Evolutionary conservation across 2,888 invertebrate genomes (phyloP).

Genomic region (Polydesmus complanatus): DNA sequence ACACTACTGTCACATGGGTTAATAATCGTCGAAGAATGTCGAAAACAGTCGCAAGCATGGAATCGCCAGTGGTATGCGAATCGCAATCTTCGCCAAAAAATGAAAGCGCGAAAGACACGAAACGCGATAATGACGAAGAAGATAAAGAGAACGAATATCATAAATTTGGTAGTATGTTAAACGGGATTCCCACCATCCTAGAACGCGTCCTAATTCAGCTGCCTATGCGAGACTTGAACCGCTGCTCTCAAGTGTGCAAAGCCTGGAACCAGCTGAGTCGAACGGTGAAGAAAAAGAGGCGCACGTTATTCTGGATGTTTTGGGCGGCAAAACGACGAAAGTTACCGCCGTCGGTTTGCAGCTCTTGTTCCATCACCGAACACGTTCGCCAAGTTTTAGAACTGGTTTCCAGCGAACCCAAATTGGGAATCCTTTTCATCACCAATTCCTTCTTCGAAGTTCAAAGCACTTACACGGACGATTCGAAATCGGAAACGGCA

Average conservation of each 20-base stretch:
- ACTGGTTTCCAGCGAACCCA: slow-evolving; percentile 12
- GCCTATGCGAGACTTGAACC: slow-evolving; percentile 12
- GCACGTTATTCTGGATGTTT: slow-evolving; percentile 11
- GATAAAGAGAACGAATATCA: too few species aligned
- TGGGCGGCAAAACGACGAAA: slow-evolving; percentile 14
- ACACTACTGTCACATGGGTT: too few species aligned
- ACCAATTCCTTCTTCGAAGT: slow-evolving; percentile 14
- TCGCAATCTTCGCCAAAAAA: too few species aligned
- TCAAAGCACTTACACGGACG: slow-evolving; percentile 8
- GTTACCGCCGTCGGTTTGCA: slow-evolving; percentile 14
- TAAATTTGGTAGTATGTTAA: slow-evolving; percentile 8
- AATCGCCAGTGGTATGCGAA: too few species aligned
- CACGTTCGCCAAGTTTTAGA: slow-evolving; percentile 12
- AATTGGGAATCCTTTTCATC: slow-evolving; percentile 13
- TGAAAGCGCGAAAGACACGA: too few species aligned
- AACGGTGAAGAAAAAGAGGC: slow-evolving; percentile 11
- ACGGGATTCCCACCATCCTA: slow-evolving; percentile 12
- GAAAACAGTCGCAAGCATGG: too few species aligned
- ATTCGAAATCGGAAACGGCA: slow-evolving; percentile 12
- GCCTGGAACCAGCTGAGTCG: slow-evolving; percentile 8
- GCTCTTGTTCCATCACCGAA: slow-evolving; percentile 14
- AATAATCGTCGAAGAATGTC: too few species aligned
- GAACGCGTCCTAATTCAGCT: slow-evolving; percentile 15
- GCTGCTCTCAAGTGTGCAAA: slow-evolving; percentile 14
- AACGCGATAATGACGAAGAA: too few species aligned